Base-by-base conservation (phyloP, 2,888 invertebrate genomes). In the Cryptocephalus moraei region DNA sequence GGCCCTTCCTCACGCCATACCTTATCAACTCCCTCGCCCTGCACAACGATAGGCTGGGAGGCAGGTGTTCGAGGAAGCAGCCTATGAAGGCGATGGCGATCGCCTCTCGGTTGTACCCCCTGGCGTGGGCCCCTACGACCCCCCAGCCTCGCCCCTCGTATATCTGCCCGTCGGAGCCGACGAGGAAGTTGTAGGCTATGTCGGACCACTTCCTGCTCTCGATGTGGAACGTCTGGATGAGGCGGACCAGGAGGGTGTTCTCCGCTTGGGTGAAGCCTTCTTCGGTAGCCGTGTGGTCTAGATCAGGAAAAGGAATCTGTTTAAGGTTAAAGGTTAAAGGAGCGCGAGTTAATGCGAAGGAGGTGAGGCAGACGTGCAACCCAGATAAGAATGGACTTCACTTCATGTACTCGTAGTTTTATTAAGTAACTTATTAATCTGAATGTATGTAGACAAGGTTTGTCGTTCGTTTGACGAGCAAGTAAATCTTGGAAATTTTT, bases 71-170 rank as follows among this genome's bases (percentile, higher is more conserved):
- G 62, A 72, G 71, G 51, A 75, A 78, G 49, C 73, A 72, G 1
- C 78, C 78, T 39, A 78, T 67, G 51, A 78, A 74, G 32, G 73
- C 66, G 39, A 78, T 73, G n/a, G 76, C 77, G 22, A 68, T 33
- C n/a, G 75, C 70, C 44, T 62, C 66, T 34, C 55, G 63, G 56
- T 80, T 79, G 53, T 76, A 79, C 32, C 72, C 69, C 45, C 66
- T 62, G 1, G 77, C 74, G 52, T 79, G 78, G 1, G 75, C 73
- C 1, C 79, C 79, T 46, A 73, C 69, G 1, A 67, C 62, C 2
- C 67, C 67, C 78, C 78, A 80, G 1, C 79, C 78, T 45, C 74
- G 64, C 8, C 78, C 79, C 62, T 78, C 75, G 54, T 77, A 80
- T 1, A 75, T 65, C 39, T 73, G 74, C 14, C 78, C 78, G 61